Base-by-base conservation (phyloP, 2,888 invertebrate species). In the Acleris emargana region DNA sequence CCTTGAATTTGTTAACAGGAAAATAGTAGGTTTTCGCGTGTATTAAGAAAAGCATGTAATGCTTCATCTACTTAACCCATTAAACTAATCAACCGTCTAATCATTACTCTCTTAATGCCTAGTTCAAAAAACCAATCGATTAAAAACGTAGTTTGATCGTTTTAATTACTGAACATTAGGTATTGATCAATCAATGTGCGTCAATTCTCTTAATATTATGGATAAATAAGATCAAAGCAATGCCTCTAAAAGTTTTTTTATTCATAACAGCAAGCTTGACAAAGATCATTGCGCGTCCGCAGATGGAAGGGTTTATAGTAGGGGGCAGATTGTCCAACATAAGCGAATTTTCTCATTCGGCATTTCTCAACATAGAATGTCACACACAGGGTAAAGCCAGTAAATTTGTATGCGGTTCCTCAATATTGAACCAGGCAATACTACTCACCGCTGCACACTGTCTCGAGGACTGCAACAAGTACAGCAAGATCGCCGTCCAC, bases 381-480 rank as follows among this genome's bases (percentile, higher is more conserved):
- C 16, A 13, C 11, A 51, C 25, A 51, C 6, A 0, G 25, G 16
- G 13, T 4, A 17, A 17, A 17, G 17, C 3, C 4, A 13, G 28
- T n/a, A 17, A n/a, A 22, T 57, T 25, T 17, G n/a, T n/a, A 13
- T 59, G 59, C 5, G 59, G 59, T 6, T 7, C 51, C 13, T 59
- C 59, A 4, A 42, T 59, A 16, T 1, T 59, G n/a, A 59, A 38
- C 17, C 59, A 59, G 11, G 28, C 3, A 11, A 17, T 59, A 11
- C 13, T 59, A 18, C 32, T 59, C 6, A 59, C 51, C 13, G 59
- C 59, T 6, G 59, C 25, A 7, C 59, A 59, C n/a, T 59, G 59
- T 1, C 16, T 59, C 0, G 51, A 25, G 32, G 7, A 38, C 20
- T 32, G 49, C n/a, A 16, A 16, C 3, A 17, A 16, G 20, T 18